Evolutionary conservation across 2,888 invertebrate species (phyloP).

Genomic region (Lordiphosa andalusiaca): DNA sequence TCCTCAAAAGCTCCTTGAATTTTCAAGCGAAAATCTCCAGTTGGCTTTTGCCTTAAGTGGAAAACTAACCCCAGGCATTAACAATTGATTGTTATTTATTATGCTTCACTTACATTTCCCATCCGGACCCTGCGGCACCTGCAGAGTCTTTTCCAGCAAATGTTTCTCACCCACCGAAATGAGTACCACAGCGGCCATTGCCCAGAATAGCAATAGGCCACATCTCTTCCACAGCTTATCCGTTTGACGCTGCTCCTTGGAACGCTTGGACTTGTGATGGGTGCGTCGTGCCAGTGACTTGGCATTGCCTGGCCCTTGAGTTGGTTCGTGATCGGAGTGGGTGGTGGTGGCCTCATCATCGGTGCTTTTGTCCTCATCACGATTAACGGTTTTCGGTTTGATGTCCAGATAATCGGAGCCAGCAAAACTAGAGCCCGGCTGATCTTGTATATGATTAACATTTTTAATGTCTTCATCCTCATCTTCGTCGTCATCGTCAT

Average conservation of each 20-base stretch:
- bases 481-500: conserved; percentile 55
- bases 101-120: conserved; percentile 66
- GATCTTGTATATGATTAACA: conserved; percentile 25
- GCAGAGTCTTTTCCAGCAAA: conserved; percentile 75
- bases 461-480: conserved; percentile 41
- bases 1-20: conserved; percentile 71
- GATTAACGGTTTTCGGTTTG: conserved; percentile 19
- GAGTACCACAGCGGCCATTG: conserved; percentile 70
- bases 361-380: conserved; percentile 54
- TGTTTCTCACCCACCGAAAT: conserved; percentile 77
- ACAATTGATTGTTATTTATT: neutral
- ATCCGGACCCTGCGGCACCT: conserved; percentile 68
- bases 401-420: conserved; percentile 62
- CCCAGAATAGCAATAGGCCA: conserved; percentile 75
- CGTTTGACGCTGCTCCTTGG: conserved; percentile 56
- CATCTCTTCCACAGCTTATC: conserved; percentile 66
- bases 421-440: conserved; percentile 52
- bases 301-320: conserved; percentile 52
- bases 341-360: conserved; percentile 73
- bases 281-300: conserved; percentile 49
- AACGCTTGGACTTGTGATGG: conserved; percentile 63
- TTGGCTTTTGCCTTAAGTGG: conserved; percentile 63
- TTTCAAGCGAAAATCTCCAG: conserved; percentile 74
- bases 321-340: conserved; percentile 68
- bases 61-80: conserved; percentile 43